Conservation (phyloP, 2,888 invertebrate species). For the Hemistola chrysoprasaria region DNA sequence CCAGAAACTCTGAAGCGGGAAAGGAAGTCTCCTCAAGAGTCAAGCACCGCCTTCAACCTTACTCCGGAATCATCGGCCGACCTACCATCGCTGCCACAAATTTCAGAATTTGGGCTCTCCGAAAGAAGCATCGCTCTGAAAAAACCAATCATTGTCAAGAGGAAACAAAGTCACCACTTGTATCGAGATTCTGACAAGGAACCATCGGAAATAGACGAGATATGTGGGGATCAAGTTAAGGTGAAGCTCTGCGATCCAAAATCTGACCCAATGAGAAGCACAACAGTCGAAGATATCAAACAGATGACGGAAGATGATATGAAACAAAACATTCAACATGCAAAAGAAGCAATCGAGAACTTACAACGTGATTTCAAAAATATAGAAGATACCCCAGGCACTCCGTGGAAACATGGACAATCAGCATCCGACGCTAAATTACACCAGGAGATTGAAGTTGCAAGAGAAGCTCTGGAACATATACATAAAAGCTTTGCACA, state of each 20-base stretch:
- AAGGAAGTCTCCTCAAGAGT: slow-evolving; percentile 48
- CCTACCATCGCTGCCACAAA: slow-evolving; percentile 18
- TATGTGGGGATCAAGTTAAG: slow-evolving; percentile 60
- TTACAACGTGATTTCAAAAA: slow-evolving; percentile 56
- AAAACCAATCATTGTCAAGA: slow-evolving; percentile 61
- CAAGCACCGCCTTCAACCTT: slow-evolving; percentile 9
- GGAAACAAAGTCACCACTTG: slow-evolving; percentile 55
- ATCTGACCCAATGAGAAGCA: slow-evolving; percentile 32
- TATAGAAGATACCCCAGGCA: slow-evolving; percentile 40
- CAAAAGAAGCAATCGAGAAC: slow-evolving; percentile 67
- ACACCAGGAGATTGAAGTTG: slow-evolving; percentile 60
- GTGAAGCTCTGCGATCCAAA: slow-evolving; percentile 61
- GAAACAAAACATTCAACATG: slow-evolving; percentile 61
- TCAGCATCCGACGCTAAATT: slow-evolving; percentile 46
- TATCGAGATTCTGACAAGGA: slow-evolving; percentile 66
- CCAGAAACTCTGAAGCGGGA: slow-evolving; percentile 42
- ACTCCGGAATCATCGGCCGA: slow-evolving; percentile 13
- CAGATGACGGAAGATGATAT: slow-evolving; percentile 51
- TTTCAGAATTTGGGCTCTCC: slow-evolving; percentile 28
- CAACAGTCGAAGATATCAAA: slow-evolving; percentile 33
- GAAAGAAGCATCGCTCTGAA: slow-evolving; percentile 47
- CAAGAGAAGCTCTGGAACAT: slow-evolving; percentile 57
- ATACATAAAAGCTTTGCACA: slow-evolving; percentile 55
- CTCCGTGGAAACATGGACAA: slow-evolving; percentile 36
- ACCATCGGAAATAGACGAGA: slow-evolving; percentile 51